These are phyloP conservation scores for Brachyistius frenatus DNA, from an alignment of 2,113 vertebrate genomes.

Conservation along the genomic window DNA sequence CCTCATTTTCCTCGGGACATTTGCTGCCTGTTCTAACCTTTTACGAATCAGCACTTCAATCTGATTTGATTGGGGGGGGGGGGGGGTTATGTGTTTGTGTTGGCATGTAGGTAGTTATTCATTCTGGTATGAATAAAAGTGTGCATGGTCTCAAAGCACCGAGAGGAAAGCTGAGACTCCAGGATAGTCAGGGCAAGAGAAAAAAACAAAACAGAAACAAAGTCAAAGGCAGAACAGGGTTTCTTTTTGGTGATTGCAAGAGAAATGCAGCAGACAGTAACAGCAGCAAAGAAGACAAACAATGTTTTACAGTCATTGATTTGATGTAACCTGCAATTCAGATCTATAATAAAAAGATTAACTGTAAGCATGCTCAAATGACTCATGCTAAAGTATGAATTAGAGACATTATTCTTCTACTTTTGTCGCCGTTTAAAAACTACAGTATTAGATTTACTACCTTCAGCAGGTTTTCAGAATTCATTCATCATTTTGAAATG, in stretches of 20 bases:
- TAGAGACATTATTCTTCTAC: neutral
- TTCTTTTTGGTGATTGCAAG: too few relatives aligned
- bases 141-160: slow-evolving; percentile 14
- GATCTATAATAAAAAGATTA: neutral
- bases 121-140: slow-evolving; percentile 1
- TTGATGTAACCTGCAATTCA: neutral
- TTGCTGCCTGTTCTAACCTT: slow-evolving; percentile 9
- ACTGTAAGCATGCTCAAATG: too few relatives aligned
- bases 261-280: neutral
- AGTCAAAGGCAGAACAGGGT: neutral
- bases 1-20: too few relatives aligned
- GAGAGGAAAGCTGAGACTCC: slow-evolving; percentile 18
- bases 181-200: neutral
- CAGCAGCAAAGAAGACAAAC: neutral
- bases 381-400: neutral
- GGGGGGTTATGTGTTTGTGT: slow-evolving; percentile 23
- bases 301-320: neutral
- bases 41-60: neutral
- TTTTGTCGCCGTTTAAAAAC: too few relatives aligned
- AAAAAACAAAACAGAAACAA: neutral
- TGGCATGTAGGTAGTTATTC: too few relatives aligned
- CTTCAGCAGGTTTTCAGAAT: too few relatives aligned
- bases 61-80: slow-evolving; percentile 46
- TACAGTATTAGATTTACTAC: too few relatives aligned
- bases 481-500: too few relatives aligned